Base-by-base conservation (phyloP, 2,113 vertebrate genomes). In the Pelecanus crispus region DNA sequence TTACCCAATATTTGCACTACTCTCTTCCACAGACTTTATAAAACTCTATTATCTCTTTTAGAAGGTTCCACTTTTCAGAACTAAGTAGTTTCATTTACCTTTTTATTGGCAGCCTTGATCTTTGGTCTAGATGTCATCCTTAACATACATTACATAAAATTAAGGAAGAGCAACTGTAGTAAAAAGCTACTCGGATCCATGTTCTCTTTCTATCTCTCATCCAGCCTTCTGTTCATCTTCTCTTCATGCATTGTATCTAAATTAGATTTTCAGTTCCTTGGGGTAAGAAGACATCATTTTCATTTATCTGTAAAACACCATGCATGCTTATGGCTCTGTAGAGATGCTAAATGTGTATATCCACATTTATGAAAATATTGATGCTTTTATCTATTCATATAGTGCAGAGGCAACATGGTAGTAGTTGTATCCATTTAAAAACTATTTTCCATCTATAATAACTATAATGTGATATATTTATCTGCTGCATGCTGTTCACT, bases 241-340 rank as follows among this genome's bases (percentile, higher is more conserved):
- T 86, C 75, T 86, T 89, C 80, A 66, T 95, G 83, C 67, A 74
- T 63, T 96, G 91, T 92, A 86, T 84, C 94, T 88, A 92, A 97
- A 94, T 92, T 63, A 94, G 77, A 94, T 95, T 94, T 95, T 86
- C 72, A 52, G 55, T 88, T 95, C 83, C 94, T 91, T 91, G 56
- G 63, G 72, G 89, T 95, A 92, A 67, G 80, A 74, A 95, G 47
- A 86, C 95, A 92, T 88, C 11, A 28, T 67, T 97, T 96, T 74
- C 63, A 94, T 95, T 96, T 95, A 95, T 95, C 83, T 92, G 58
- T 88, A 92, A 95, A 92, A 72, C 61, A 84, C 68, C 72, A 71
- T 70, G 68, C 88, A 73, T 67, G 75, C 38, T 78, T 94, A 86
- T 81, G 68, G 47, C 42, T 83, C 86, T 89, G 72, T 31, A 45